Percentiles rank a stretch among this genome's conserved stretches.
Evolutionary conservation across 1,140 invertebrate genomes (phyloP).

Genomic region (Hyposmocoma kahamanoa): DNA sequence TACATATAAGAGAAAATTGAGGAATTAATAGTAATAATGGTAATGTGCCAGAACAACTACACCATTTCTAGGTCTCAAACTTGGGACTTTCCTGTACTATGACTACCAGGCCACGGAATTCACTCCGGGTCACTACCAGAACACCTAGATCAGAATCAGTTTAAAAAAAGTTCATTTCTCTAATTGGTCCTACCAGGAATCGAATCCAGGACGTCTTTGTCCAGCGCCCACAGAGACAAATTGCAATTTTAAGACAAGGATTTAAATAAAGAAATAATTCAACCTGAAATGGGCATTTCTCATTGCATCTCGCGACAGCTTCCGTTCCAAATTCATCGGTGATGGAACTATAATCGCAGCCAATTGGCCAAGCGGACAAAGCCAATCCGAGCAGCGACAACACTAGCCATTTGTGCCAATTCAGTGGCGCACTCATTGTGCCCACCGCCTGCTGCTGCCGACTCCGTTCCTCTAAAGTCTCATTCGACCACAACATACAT

Average conservation of each 20-base stretch:
- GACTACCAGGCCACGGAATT: too few species aligned
- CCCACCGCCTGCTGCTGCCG: slow-evolving; percentile 24
- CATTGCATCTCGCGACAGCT: slow-evolving; percentile 62
- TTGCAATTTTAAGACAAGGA: neutral
- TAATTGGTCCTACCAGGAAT: too few species aligned
- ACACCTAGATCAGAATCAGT: too few species aligned
- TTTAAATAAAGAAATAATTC: slow-evolving; percentile 7
- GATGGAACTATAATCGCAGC: slow-evolving; percentile 69
- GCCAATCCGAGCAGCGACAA: slow-evolving; percentile 68
- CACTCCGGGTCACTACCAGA: too few species aligned
- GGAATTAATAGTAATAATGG: too few species aligned
- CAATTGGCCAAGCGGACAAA: slow-evolving; percentile 71
- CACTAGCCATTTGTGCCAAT: slow-evolving; percentile 70
- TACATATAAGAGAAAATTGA: too few species aligned
- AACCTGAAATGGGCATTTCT: slow-evolving; percentile 69
- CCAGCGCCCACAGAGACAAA: too few species aligned
- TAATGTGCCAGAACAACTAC: too few species aligned
- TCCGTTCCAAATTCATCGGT: slow-evolving; percentile 71
- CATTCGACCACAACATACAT: slow-evolving; percentile 37
- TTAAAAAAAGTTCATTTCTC: too few species aligned
- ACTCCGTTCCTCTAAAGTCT: slow-evolving; percentile 39
- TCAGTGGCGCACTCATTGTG: slow-evolving; percentile 62
- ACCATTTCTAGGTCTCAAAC: too few species aligned
- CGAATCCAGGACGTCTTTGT: too few species aligned
- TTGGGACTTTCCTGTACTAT: too few species aligned